Percentiles rank a stretch among this genome's conserved stretches.
These are phyloP conservation scores for Luidia sarsii DNA, from an alignment of 53 echinoderm and acorn worm genomes.

Conservation along the genomic window DNA sequence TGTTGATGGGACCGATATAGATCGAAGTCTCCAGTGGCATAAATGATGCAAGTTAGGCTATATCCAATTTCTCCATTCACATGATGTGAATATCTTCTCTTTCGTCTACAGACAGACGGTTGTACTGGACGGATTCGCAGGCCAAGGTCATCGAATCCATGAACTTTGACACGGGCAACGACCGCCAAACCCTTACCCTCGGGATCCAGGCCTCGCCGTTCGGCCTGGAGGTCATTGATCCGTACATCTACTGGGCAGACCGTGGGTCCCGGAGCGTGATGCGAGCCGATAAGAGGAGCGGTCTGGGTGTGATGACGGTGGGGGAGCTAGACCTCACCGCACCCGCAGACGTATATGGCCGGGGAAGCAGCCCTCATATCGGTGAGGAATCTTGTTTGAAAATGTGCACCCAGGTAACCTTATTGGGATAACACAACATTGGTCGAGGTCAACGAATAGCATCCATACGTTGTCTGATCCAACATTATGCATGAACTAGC, in stretches of 20 bases:
- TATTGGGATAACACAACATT: too few relatives aligned
- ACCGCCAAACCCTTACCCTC: constrained; percentile 46
- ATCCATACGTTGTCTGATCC: too few relatives aligned
- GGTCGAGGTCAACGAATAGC: too few relatives aligned
- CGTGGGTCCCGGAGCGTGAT: constrained; percentile 52
- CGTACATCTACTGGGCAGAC: constrained; percentile 73
- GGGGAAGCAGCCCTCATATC: not conserved
- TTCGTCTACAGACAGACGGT: constrained; percentile 58
- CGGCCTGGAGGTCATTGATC: constrained; percentile 57
- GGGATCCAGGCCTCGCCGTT: constrained; percentile 47
- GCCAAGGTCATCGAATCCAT: constrained; percentile 61
- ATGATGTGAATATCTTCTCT: too few relatives aligned
- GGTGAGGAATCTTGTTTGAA: not conserved
- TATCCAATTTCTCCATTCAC: too few relatives aligned
- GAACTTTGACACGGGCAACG: constrained; percentile 57
- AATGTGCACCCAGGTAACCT: not conserved
- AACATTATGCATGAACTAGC: too few relatives aligned
- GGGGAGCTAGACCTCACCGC: constrained; percentile 33
- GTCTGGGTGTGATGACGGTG: constrained; percentile 32
- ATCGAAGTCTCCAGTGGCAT: too few relatives aligned
- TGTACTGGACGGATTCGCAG: constrained; percentile 89
- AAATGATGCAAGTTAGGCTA: too few relatives aligned
- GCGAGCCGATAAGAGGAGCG: constrained; percentile 61
- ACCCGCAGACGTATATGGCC: constrained; percentile 63
- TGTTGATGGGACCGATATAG: not conserved